Evolutionary conservation across 2,113 vertebrate species (phyloP), one percentile per base, ranked within the genome.

Genomic region (Rhinogobius similis): DNA sequence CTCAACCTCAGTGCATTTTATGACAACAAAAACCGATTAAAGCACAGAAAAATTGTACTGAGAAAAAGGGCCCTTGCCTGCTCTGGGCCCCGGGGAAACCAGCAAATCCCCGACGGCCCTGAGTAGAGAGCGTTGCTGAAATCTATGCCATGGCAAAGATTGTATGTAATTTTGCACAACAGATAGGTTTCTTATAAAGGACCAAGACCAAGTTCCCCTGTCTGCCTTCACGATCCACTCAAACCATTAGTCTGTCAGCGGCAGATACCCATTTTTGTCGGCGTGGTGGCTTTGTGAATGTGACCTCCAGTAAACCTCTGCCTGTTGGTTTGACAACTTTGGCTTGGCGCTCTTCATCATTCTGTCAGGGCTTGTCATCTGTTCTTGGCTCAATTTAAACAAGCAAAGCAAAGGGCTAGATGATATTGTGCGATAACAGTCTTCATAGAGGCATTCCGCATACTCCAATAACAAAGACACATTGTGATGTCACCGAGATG

Each of bases 381-480:
- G 66, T 53, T 72, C 50, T 53, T 46, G 53, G 38, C 24, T 5
- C 29, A 29, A 48, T 63, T 52, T 5, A 70, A 66, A 77, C 43
- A 50, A 62, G 65, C 48, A 43, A 62, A 65, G 27, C 24, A 23
- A 43, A 20, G 23, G 29, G 27, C 4, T 27, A 36, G 64, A 61
- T 65, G 46, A 52, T 62, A 58, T 58, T 41, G 5, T 14, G 46
- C 26, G 14, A 68, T 65, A 65, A 62, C 20, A 71, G 5, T 58
- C 8, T 62, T 8, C 72, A n/a, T 61, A 59, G 44, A 63, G 70
- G 50, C 65, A 71, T 71, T 68, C 70, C 41, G 52, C 16, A 12
- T 8, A 10, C 10, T 13, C 21, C 43, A 53, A 46, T 72, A 78
- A 75, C 78, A 76, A 75, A 77, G 44, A 53, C 32, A 23, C 21